These are phyloP conservation scores for Nerophis lumbriciformis DNA, from an alignment of 2,113 vertebrate species.

Conservation along the genomic window DNA sequence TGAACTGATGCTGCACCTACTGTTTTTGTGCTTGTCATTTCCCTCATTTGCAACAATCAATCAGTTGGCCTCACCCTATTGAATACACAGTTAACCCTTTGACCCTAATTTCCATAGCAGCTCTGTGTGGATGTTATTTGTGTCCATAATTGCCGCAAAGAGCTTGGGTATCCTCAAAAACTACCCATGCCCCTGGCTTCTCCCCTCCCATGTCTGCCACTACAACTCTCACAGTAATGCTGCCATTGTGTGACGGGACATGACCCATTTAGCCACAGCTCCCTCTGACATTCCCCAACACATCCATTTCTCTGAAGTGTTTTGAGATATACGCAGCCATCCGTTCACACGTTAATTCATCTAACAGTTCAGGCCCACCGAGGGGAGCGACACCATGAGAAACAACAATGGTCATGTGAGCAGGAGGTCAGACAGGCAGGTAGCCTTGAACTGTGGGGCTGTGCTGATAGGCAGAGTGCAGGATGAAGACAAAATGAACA, in stretches of 20 bases:
- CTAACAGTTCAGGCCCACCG: slow-evolving; percentile 79
- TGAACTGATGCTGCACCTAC: slow-evolving; percentile 1
- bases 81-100: slow-evolving; percentile 60
- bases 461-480: slow-evolving; percentile 16
- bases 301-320: slow-evolving; percentile 55
- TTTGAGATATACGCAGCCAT: slow-evolving; percentile 59
- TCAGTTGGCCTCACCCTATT: slow-evolving; percentile 24
- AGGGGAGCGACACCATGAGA: slow-evolving; percentile 80
- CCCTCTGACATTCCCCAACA: slow-evolving; percentile 50
- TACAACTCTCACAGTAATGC: slow-evolving; percentile 54
- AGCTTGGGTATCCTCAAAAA: slow-evolving; percentile 30
- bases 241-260: slow-evolving; percentile 57
- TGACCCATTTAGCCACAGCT: slow-evolving; percentile 67
- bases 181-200: slow-evolving; percentile 3
- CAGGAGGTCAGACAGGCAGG: slow-evolving; percentile 46
- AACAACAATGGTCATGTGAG: slow-evolving; percentile 87
- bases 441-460: slow-evolving; percentile 65
- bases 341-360: slow-evolving; percentile 56
- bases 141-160: slow-evolving; percentile 58
- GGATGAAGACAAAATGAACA: slow-evolving; percentile 12
- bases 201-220: slow-evolving; percentile 29
- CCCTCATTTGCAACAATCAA: slow-evolving; percentile 16
- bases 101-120: slow-evolving; percentile 56
- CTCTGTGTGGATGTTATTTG: slow-evolving; percentile 60
- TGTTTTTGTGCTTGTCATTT: slow-evolving; percentile 18